Conservation (phyloP, 2,113 vertebrate genomes). For the Aix galericulata region DNA sequence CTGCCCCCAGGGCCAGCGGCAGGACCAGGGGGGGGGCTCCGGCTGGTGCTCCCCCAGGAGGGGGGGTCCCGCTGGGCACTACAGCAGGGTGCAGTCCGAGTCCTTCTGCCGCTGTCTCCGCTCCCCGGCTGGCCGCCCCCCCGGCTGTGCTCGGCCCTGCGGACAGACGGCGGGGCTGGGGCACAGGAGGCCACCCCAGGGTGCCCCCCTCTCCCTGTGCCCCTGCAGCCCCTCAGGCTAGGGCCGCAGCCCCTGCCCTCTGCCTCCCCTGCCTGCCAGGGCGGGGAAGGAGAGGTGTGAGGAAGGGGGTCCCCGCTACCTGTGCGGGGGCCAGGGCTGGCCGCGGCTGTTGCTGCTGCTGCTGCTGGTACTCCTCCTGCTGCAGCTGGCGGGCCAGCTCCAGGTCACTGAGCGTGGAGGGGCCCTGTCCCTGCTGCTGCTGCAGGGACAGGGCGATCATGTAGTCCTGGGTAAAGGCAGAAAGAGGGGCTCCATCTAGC, state of each 20-base stretch:
- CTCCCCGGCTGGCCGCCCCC: slow-evolving; percentile 58
- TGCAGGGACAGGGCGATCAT: slow-evolving; percentile 91
- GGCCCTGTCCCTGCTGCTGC: slow-evolving; percentile 79
- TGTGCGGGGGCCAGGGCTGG: not conserved
- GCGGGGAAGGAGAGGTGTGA: not conserved
- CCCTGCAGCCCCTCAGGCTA: too few relatives aligned
- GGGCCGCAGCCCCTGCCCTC: too few relatives aligned
- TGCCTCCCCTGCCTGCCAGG: too few relatives aligned
- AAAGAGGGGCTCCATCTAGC: not conserved
- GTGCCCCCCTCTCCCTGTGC: too few relatives aligned
- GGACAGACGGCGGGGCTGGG: not conserved
- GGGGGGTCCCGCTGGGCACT: not conserved
- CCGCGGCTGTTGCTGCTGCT: slow-evolving; percentile 37
- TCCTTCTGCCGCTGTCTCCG: slow-evolving; percentile 77
- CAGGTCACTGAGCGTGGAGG: slow-evolving; percentile 83
- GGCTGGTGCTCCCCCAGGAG: accelerated
- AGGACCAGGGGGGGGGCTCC: not conserved
- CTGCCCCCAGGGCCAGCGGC: accelerated
- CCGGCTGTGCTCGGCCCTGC: slow-evolving; percentile 79
- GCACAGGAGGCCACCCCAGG: not conserved
- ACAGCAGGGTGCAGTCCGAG: slow-evolving; percentile 80
- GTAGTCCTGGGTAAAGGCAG: slow-evolving; percentile 79
- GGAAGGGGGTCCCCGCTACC: not conserved
- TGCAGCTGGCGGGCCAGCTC: slow-evolving; percentile 92
- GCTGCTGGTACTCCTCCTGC: slow-evolving; percentile 91